Conservation (phyloP, 2,888 invertebrate genomes). For the Scrobipalpa atriplicella region DNA sequence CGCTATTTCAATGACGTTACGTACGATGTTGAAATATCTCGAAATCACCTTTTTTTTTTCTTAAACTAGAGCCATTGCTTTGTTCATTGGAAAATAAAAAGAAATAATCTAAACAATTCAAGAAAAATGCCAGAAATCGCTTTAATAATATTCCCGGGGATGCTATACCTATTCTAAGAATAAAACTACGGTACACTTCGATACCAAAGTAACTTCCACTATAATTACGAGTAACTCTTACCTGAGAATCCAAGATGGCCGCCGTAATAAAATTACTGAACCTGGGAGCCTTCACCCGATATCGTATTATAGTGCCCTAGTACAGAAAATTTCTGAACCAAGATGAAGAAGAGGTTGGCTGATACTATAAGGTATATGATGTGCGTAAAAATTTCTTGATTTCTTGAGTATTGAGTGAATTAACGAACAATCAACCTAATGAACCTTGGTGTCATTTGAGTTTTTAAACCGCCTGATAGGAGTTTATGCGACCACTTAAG, state of each 20-base stretch:
- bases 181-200: neutral
- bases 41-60: too few species aligned
- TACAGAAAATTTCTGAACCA: constrained; percentile 7
- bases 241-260: constrained; percentile 16
- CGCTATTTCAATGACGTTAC: too few species aligned
- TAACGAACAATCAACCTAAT: too few species aligned
- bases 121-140: too few species aligned
- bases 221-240: constrained; percentile 7
- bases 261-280: constrained; percentile 16
- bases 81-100: too few species aligned
- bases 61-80: too few species aligned
- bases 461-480: too few species aligned
- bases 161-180: neutral
- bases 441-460: too few species aligned
- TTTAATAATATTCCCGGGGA: too few species aligned
- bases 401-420: neutral
- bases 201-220: constrained; percentile 3
- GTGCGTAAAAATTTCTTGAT: neutral
- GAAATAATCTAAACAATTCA: too few species aligned
- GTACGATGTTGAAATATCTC: neutral
- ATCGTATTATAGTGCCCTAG: constrained; percentile 6
- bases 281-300: neutral
- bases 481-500: too few species aligned
- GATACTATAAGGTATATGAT: neutral
- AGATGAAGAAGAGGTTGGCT: constrained; percentile 1